Evolutionary conservation across 1,140 invertebrate species (phyloP).

Genomic region (Panulirus ornatus): DNA sequence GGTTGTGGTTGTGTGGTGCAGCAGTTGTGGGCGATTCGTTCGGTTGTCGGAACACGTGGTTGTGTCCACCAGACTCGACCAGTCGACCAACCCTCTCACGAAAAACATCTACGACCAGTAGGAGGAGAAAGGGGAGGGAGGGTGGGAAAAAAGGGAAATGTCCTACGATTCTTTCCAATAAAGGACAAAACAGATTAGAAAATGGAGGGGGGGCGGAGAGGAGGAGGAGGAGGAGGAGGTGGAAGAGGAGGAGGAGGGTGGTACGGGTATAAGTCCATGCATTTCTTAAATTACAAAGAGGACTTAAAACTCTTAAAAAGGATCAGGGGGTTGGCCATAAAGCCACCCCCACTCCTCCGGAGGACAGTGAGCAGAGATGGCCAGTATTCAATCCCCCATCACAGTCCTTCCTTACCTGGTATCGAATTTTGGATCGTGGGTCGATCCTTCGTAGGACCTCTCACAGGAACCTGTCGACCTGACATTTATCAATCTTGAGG

Average conservation of each 20-base stretch:
- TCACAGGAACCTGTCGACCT: constrained; percentile 11
- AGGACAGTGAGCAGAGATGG: not conserved
- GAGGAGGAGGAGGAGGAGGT: too few species aligned
- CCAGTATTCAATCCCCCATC: constrained; percentile 25
- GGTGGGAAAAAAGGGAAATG: too few species aligned
- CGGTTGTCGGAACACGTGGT: too few species aligned
- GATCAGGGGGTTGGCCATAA: constrained; percentile 39
- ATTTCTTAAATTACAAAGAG: constrained; percentile 53
- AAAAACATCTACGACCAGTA: too few species aligned
- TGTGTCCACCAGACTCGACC: too few species aligned
- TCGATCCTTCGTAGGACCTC: not conserved
- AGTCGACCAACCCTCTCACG: not conserved
- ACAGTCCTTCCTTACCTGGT: constrained; percentile 53
- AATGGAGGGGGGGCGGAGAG: too few species aligned
- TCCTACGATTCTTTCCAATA: not conserved
- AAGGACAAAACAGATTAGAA: constrained; percentile 45
- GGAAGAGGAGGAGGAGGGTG: too few species aligned
- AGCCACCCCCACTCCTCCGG: not conserved
- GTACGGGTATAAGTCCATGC: constrained; percentile 33
- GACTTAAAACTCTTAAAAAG: constrained; percentile 65
- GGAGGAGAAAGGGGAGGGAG: too few species aligned
- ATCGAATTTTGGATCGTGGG: constrained; percentile 49
- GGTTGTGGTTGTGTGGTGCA: too few species aligned
- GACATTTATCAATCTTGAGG: not conserved
- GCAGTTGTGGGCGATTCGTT: too few species aligned